Base-by-base conservation (phyloP, 1,140 invertebrate genomes). In the Drosophila seguyi region DNA sequence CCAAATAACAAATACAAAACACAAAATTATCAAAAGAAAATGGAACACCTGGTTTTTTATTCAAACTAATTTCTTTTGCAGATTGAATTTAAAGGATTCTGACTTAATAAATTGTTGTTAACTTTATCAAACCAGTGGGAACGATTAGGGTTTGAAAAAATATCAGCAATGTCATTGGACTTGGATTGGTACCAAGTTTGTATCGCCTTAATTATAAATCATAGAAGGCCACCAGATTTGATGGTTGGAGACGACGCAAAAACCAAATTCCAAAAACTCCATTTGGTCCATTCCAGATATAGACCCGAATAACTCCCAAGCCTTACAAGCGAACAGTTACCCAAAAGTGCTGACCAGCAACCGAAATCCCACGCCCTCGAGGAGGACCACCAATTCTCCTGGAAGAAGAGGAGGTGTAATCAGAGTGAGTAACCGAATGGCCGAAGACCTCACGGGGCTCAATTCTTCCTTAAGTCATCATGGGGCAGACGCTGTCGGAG, bases 401-500 rank as follows among this genome's bases (percentile, higher is more conserved):
- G 14, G 18, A 4, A 18, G 18, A 10, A 48, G 6, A 25, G 27
- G 4, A 45, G n/a, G n/a, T n/a, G n/a, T 13, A 16, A 38, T 11
- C 27, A 41, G 16, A 67, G 74, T 81, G 38, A 81, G 74, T 73
- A 65, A 18, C 20, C 44, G 6, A 25, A 10, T 8, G 5, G 20
- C 36, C 22, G 7, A 36, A 20, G 27, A 10, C 18, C 31, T 14
- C 2, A 5, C 16, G 25, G 25, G 62, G 45, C 57, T 62, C 13
- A 44, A 22, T n/a, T 38, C 14, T 42, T 69, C 1, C 29, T 72
- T 4, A 73, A 57, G 45, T 68, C 8, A 69, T 50, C 20, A 98
- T 99, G 98, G 98, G 98, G 71, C 98, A 99, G 94, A 98, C 98
- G 76, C 93, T 99, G 63, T 97, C 97, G 62, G 98, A 99, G 93